Evolutionary conservation across 2,113 vertebrate species (phyloP), one percentile per base, ranked within the genome.

Genomic region (Promerops cafer): DNA sequence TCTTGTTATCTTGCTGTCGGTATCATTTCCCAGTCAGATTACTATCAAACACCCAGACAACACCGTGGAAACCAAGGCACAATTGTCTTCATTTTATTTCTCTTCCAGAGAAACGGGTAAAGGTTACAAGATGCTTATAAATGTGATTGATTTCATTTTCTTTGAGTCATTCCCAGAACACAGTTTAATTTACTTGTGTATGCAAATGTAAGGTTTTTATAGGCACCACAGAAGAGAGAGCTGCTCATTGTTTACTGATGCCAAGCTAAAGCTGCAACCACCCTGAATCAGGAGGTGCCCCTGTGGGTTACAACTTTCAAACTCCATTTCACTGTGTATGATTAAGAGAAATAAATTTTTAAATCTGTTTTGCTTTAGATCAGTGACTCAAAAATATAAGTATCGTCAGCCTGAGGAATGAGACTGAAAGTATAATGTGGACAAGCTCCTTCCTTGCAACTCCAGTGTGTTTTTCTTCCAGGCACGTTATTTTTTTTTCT

Each of bases 1-100:
- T 96, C 89, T 97, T 98, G 80, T 98, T 97, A 97, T 97, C 94
- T 97, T 22, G 6, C 89, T 93, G 89, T 96, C 84, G 37, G 76
- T 97, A 97, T 96, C 85, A 95, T 97, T 97, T 97, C 95, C 94
- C 90, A 92, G 89, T 96, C 94, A 93, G 69, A 97, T 97, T 94
- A 84, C 60, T 92, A 96, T 96, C 91, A 94, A 96, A 95, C 40
- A 82, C 56, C 22, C 42, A 90, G 68, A 95, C 82, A 94, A 75
- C 71, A 83, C 59, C 71, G 56, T 49, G 44, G 90, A 91, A 95
- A 80, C 65, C 70, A 90, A 87, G 37, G 49, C 83, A 97, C 77
- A 92, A 92, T 94, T 95, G 68, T 86, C 65, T 95, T 92, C 35
- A 82, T 96, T 95, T 95, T 96, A 81, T 93, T 96, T 94, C 66